These are phyloP conservation scores for Drosophila kuntzei DNA, from an alignment of 2,888 invertebrate genomes.

Conservation along the genomic window DNA sequence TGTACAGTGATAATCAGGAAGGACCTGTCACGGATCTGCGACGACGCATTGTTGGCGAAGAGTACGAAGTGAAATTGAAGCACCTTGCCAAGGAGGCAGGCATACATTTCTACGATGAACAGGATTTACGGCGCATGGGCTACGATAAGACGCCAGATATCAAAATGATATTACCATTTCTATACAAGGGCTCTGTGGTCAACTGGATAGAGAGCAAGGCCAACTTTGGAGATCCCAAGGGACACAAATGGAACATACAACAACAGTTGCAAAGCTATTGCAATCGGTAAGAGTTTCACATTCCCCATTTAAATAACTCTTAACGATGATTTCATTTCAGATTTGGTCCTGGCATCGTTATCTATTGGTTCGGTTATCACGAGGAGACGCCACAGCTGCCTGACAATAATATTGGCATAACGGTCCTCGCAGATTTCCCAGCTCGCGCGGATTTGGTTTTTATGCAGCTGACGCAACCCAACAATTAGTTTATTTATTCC, in stretches of 20 bases:
- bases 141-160: constrained; percentile 98
- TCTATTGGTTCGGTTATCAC: constrained; percentile 97
- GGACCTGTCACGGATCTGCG: constrained; percentile 92
- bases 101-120: constrained; percentile 91
- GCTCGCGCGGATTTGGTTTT: constrained; percentile 85
- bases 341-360: constrained; percentile 96
- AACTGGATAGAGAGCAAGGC: constrained; percentile 99
- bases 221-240: constrained; percentile 94
- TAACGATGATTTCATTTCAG: constrained; percentile 80
- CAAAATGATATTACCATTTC: constrained; percentile 95
- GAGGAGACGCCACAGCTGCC: constrained; percentile 87
- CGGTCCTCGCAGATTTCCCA: constrained; percentile 87
- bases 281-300: constrained; percentile 87
- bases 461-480: constrained; percentile 57
- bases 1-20: constrained; percentile 93
- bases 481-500: constrained; percentile 7
- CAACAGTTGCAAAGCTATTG: constrained; percentile 95
- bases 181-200: constrained; percentile 93
- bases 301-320: neutral
- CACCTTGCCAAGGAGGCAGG: constrained; percentile 86
- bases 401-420: constrained; percentile 88
- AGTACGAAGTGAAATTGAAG: constrained; percentile 91
- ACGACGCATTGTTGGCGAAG: constrained; percentile 92
- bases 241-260: constrained; percentile 92
- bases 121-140: constrained; percentile 91